Conservation (phyloP, 2,113 vertebrate genomes). For the Fregetta grallaria region DNA sequence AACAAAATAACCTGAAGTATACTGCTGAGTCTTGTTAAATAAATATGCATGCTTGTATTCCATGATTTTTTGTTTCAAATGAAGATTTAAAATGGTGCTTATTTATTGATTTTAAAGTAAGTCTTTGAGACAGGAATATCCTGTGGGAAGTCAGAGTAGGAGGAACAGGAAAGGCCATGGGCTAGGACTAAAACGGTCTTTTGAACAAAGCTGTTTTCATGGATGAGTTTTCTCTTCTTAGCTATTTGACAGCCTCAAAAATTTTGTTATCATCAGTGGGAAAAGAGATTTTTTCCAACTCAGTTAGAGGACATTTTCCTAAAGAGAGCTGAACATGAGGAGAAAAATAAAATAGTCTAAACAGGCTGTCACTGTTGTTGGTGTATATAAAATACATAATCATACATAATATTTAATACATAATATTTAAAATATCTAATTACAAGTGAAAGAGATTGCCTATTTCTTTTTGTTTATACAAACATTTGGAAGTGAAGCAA, state of each 20-base stretch:
- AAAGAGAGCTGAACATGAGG: neutral
- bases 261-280: neutral
- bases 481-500: neutral
- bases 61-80: neutral
- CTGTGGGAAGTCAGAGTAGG: neutral
- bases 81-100: neutral
- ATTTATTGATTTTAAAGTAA: conserved; percentile 17
- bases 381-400: neutral
- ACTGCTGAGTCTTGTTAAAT: neutral
- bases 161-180: neutral
- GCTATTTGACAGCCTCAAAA: neutral
- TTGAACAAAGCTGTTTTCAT: neutral
- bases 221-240: neutral
- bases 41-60: neutral
- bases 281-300: neutral
- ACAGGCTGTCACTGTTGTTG: neutral
- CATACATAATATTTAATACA: neutral
- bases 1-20: neutral
- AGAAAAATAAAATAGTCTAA: neutral
- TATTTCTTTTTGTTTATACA: neutral
- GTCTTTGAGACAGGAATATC: neutral
- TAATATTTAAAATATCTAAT: neutral
- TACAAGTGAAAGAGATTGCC: neutral
- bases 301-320: neutral
- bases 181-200: neutral